phyloP scores from a whole-genome alignment of 2,888 invertebrate genomes.

The Syritta pipiens region DNA sequence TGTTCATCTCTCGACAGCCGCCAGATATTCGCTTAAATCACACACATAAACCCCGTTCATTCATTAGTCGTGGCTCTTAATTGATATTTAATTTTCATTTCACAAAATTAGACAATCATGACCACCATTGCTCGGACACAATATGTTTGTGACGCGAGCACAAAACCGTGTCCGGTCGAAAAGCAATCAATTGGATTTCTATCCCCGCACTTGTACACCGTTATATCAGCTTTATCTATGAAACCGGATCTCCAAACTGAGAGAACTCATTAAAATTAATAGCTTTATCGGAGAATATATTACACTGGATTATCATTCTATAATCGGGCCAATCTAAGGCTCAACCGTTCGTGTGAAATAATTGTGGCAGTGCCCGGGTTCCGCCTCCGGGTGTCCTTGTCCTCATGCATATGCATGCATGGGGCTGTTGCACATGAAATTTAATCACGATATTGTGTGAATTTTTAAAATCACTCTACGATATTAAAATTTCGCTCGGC shows the following conservation, averaged over 20 bases:
- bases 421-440: constrained; percentile 44
- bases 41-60: no score
- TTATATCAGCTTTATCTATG: neutral
- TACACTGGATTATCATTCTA: constrained; percentile 63
- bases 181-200: constrained; percentile 32
- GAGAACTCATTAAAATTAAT: constrained; percentile 62
- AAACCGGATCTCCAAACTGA: constrained; percentile 26
- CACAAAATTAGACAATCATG: no score
- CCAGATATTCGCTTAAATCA: no score
- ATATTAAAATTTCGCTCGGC: constrained; percentile 57
- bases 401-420: constrained; percentile 49
- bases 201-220: no score
- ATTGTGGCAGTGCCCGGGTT: no score
- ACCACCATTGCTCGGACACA: no score
- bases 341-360: constrained; percentile 50
- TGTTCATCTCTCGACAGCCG: no score
- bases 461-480: constrained; percentile 66
- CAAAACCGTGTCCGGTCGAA: constrained; percentile 2
- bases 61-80: no score
- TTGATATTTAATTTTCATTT: no score
- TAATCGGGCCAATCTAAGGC: constrained; percentile 65
- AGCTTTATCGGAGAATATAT: constrained; percentile 56
- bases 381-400: constrained; percentile 4
- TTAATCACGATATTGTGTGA: constrained; percentile 64
- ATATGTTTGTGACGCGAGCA: constrained; percentile 4